Evolutionary conservation across 2,888 invertebrate genomes (phyloP), one percentile per base, ranked within the genome.

Genomic region (Rhimphoctona megacephalus): DNA sequence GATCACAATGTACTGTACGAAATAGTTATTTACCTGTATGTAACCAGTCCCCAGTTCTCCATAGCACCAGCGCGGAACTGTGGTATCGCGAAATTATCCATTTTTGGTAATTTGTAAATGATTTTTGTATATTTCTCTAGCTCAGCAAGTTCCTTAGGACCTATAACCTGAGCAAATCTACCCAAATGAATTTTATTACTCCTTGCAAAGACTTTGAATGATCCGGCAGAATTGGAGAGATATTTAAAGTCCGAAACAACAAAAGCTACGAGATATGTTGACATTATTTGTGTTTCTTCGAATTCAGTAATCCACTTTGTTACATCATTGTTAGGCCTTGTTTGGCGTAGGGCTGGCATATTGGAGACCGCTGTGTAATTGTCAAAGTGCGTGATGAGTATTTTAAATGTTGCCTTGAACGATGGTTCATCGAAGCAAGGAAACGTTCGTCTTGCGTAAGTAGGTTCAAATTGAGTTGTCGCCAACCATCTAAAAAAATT

Each of bases 31-130:
- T 91, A 96, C 96, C 95, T 96, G 94, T 97, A 98, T 3, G 97
- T 97, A 46, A 98, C 97, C 64, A 98, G 94, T 7, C 98, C 98
- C 98, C 98, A 98, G 93, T 98, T 99, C 93, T 99, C 98, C 98
- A 98, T 98, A 36, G 98, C 98, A 0, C 97, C 98, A 6, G 97
- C 97, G 80, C 96, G 96, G 92, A 98, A 98, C 93, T 98, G 98
- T 0, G 98, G 98, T 84, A 99, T 95, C 0, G 98, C 98, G 25
- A 98, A 97, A 97, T 98, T 97, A 93, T 99, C 98, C 86, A 97
- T 96, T 95, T 98, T 98, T 0, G 97, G 96, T 80, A 98, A 91
- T 0, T 97, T 97, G 4, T 66, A 1, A 97, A 30, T 0, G 6
- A 90, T 89, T 0, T 6, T 46, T 0, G 90, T 92, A 91, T 97